These are phyloP conservation scores for Drosophila pectinifera DNA, from an alignment of 1,140 invertebrate species.

Conservation along the genomic window DNA sequence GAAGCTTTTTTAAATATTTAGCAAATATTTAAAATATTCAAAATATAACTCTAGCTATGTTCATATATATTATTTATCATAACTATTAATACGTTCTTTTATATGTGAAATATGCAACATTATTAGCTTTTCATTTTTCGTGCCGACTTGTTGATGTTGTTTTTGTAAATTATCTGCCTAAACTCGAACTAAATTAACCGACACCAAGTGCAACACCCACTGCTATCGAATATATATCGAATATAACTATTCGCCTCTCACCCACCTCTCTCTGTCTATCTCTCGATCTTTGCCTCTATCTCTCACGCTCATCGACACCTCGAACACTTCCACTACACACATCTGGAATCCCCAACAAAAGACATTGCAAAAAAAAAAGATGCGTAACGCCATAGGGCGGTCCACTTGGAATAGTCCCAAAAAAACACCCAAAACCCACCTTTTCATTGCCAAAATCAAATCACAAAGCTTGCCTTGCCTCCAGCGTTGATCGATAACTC, in stretches of 20 bases:
- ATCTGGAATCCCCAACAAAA: neutral
- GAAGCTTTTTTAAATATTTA: constrained; percentile 36
- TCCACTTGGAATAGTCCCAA: neutral
- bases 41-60: constrained; percentile 26
- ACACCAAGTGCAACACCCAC: constrained; percentile 48
- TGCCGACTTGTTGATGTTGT: constrained; percentile 76
- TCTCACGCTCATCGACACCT: constrained; percentile 24
- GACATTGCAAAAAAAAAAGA: no score
- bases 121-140: constrained; percentile 38
- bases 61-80: constrained; percentile 35
- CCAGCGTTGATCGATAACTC: constrained; percentile 31
- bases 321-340: constrained; percentile 6
- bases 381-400: neutral
- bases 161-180: constrained; percentile 83
- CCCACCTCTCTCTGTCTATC: constrained; percentile 25
- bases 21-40: constrained; percentile 20
- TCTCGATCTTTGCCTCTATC: constrained; percentile 24
- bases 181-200: constrained; percentile 60
- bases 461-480: constrained; percentile 34
- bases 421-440: constrained; percentile 2
- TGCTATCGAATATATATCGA: constrained; percentile 28
- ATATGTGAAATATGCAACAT: constrained; percentile 40
- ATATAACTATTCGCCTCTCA: constrained; percentile 37
- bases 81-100: constrained; percentile 35
- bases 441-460: constrained; percentile 13